phyloP scores from a whole-genome alignment of 2,113 vertebrate species.

The Thamnaconus septentrionalis region DNA sequence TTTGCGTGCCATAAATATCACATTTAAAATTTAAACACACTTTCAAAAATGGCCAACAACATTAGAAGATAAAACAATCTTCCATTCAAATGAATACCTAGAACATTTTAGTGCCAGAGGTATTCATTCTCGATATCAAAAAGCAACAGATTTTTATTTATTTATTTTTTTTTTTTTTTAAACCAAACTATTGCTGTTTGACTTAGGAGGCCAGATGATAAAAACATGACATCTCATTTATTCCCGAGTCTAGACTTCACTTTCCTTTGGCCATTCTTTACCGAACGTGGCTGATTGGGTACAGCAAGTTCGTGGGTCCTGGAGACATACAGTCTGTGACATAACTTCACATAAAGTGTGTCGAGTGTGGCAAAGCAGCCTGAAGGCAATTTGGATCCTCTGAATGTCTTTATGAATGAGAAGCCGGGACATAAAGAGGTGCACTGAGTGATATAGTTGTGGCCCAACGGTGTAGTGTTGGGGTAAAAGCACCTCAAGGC shows the following conservation, averaged over 20 bases:
- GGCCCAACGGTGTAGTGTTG: slow-evolving; percentile 40
- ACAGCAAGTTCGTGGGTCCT: not conserved
- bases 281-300: slow-evolving; percentile 12
- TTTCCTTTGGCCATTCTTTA: slow-evolving; percentile 2
- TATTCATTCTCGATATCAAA: too few relatives aligned
- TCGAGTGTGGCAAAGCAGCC: slow-evolving; percentile 21
- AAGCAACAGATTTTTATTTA: too few relatives aligned
- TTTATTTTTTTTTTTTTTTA: too few relatives aligned
- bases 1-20: too few relatives aligned
- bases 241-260: slow-evolving; percentile 15
- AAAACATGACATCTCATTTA: not conserved
- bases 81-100: too few relatives aligned
- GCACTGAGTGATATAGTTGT: slow-evolving; percentile 50
- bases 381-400: slow-evolving; percentile 11
- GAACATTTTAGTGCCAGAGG: too few relatives aligned
- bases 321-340: slow-evolving; percentile 29
- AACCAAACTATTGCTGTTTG: too few relatives aligned
- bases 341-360: slow-evolving; percentile 27
- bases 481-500: slow-evolving; percentile 52
- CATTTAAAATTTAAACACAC: too few relatives aligned
- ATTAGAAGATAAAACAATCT: too few relatives aligned
- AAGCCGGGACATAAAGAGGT: slow-evolving; percentile 18
- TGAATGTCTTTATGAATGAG: slow-evolving; percentile 25
- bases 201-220: not conserved
- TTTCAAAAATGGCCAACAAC: too few relatives aligned